Evolutionary conservation across 1,140 invertebrate genomes (phyloP).

Genomic region (Aphis gossypii): DNA sequence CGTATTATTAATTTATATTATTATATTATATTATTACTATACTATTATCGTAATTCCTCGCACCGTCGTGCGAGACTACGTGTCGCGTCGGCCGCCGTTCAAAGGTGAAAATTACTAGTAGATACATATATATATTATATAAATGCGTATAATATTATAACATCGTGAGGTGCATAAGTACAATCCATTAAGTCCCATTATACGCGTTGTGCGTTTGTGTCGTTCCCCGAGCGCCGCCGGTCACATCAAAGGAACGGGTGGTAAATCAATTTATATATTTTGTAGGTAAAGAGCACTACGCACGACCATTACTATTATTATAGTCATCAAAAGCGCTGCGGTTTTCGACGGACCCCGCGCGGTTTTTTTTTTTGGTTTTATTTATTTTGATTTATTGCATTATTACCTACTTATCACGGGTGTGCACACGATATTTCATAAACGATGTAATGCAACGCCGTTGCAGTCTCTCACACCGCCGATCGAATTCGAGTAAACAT

Average conservation of each 20-base stretch:
- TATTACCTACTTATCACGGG: neutral
- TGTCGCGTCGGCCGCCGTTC: conserved; percentile 27
- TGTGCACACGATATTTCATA: neutral
- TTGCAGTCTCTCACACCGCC: neutral
- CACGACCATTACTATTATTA: neutral
- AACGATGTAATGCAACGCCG: neutral
- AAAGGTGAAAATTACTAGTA: conserved; percentile 36
- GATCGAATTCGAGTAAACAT: no score
- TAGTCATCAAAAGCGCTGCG: neutral
- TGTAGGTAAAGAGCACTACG: conserved; percentile 8
- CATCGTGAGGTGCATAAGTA: neutral
- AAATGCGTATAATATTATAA: neutral
- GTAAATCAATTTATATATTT: conserved; percentile 44
- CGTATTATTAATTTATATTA: neutral
- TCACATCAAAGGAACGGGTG: conserved; percentile 46
- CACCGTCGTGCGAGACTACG: neutral
- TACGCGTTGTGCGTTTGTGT: neutral
- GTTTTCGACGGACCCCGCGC: neutral
- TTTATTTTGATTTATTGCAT: neutral
- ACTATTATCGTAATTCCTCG: neutral
- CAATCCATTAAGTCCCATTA: conserved; percentile 46
- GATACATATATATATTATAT: neutral
- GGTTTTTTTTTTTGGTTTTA: neutral
- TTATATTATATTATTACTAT: neutral
- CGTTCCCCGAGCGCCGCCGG: conserved; percentile 30